Evolutionary conservation across 2,797 vertebrate genomes (phyloP).

Genomic region (Peromyscus nudipes): DNA sequence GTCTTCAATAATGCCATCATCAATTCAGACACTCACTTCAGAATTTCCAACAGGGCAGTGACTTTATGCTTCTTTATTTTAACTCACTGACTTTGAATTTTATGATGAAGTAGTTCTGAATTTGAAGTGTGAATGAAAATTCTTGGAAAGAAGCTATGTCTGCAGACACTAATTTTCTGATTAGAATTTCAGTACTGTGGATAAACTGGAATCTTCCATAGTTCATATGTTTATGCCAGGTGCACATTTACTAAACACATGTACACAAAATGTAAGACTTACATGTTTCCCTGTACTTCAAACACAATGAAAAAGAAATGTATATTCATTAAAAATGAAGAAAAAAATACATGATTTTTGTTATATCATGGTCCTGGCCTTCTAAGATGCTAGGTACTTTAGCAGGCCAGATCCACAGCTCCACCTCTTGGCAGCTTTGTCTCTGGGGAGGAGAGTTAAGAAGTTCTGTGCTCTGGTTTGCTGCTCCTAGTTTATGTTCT

Average conservation of each 20-base stretch:
- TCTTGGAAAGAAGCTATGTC: background rate
- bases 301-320: slow-evolving; percentile 60
- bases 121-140: background rate
- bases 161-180: background rate
- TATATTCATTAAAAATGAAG: slow-evolving; percentile 42
- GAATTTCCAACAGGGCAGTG: background rate
- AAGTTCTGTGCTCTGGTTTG: background rate
- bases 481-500: background rate
- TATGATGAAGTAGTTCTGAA: background rate
- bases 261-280: slow-evolving; percentile 56
- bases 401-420: background rate
- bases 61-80: background rate
- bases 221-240: slow-evolving; percentile 14
- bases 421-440: background rate
- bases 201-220: background rate
- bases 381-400: background rate
- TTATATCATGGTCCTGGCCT: background rate
- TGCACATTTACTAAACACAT: slow-evolving; percentile 56
- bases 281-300: slow-evolving; percentile 18
- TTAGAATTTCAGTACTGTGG: background rate
- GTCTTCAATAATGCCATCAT: background rate
- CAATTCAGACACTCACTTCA: slow-evolving; percentile 34
- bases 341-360: background rate
- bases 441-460: background rate
- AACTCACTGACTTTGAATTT: background rate